phyloP scores from a whole-genome alignment of 2,797 vertebrate species.

The Poecilia wingei region DNA sequence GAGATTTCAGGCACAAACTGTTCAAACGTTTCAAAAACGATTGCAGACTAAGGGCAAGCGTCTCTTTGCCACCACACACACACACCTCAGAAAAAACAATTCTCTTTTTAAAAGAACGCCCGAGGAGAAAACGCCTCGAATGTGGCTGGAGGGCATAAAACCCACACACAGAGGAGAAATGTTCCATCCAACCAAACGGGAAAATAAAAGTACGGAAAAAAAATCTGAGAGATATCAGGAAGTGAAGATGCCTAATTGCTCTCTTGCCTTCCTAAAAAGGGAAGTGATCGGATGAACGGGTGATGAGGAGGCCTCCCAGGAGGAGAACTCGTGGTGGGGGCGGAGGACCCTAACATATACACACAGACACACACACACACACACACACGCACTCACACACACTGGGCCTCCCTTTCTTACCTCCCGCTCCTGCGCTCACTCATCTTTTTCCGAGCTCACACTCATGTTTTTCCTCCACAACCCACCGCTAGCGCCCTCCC shows the following conservation, averaged over 20 bases:
- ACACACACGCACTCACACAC: slow-evolving; percentile 20
- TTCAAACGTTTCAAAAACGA: slow-evolving; percentile 74
- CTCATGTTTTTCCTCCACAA: slow-evolving; percentile 66
- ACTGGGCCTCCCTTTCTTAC: slow-evolving; percentile 44
- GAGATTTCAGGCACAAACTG: slow-evolving; percentile 61
- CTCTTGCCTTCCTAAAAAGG: slow-evolving; percentile 42
- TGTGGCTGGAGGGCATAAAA: slow-evolving; percentile 57
- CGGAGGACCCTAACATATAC: slow-evolving; percentile 24
- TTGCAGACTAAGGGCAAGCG: slow-evolving; percentile 70
- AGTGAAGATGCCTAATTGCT: slow-evolving; percentile 55
- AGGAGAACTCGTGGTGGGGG: slow-evolving; percentile 56
- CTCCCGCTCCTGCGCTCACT: slow-evolving; percentile 57
- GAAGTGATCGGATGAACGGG: slow-evolving; percentile 65
- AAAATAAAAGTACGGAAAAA: slow-evolving; percentile 37
- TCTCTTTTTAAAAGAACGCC: slow-evolving; percentile 75
- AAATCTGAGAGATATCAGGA: slow-evolving; percentile 18
- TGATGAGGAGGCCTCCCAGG: slow-evolving; percentile 70
- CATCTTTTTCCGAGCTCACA: slow-evolving; percentile 60
- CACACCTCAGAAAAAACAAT: slow-evolving; percentile 47
- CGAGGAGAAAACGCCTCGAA: slow-evolving; percentile 62
- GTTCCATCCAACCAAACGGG: slow-evolving; percentile 47
- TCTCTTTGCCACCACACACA: slow-evolving; percentile 25
- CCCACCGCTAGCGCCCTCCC: slow-evolving; percentile 31
- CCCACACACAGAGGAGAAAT: slow-evolving; percentile 23
- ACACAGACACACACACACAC: slow-evolving; percentile 22